Conservation (phyloP, 35 echinoderm and acorn worm species). For the Hemicentrotus pulcherrimus region DNA sequence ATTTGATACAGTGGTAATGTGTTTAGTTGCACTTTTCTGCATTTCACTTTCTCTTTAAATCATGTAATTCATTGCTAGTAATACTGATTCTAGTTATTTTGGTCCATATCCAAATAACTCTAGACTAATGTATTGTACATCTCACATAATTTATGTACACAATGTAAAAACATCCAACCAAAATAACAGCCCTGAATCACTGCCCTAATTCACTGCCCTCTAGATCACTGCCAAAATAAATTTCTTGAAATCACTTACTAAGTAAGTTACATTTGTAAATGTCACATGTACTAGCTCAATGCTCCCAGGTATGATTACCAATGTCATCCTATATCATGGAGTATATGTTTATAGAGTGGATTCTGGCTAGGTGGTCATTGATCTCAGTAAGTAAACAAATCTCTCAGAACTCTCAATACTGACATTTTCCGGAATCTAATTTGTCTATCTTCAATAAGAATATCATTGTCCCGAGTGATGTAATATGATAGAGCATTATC, state of each 20-base stretch:
- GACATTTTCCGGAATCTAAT: too few relatives aligned
- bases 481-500: too few relatives aligned
- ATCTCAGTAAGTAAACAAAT: neutral
- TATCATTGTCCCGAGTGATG: too few relatives aligned
- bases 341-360: neutral
- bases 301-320: neutral
- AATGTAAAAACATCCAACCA: neutral
- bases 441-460: too few relatives aligned
- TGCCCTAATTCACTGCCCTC: neutral
- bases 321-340: neutral
- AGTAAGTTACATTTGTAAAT: conserved; percentile 14
- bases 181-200: neutral
- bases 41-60: neutral
- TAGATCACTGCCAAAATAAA: neutral
- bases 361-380: neutral
- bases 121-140: too few relatives aligned
- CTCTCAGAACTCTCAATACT: too few relatives aligned
- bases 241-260: neutral
- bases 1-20: neutral
- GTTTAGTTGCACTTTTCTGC: neutral
- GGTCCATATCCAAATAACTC: too few relatives aligned
- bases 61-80: too few relatives aligned
- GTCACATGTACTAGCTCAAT: neutral
- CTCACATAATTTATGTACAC: neutral
- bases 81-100: too few relatives aligned